Base-by-base conservation (phyloP, 2,113 vertebrate species). In the Alaudala cheleensis region DNA sequence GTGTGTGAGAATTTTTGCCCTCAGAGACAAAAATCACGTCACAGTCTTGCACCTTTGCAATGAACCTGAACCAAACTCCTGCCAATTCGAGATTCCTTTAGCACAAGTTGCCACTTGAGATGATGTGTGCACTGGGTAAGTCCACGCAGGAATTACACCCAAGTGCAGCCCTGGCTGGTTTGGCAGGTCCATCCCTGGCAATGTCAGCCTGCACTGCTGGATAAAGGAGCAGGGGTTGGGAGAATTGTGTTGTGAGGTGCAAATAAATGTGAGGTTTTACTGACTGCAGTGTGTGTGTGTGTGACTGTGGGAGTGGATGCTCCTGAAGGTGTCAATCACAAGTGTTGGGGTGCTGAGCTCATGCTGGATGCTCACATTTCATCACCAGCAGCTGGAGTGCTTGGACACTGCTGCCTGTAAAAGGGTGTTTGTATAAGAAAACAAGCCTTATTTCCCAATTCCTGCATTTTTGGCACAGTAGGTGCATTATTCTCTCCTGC, bases 21-120 rank as follows among this genome's bases (percentile, higher is more conserved):
- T 86, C 78, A 92, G 61, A 47, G 89, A 62, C 54, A 92, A 96
- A 95, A 91, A 81, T 69, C 79, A 96, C 83, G 11, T 86, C 42
- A 66, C 31, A 84, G n/a, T 26, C 77, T 88, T 82, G 49, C 22
- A 23, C 28, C 29, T 90, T 34, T 44, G 33, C 66, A 76, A 67
- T 83, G 49, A 81, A 20, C 71, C 56, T 39, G 81, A 87, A 45
- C 42, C 42, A 73, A 65, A 79, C 93, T 92, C 79, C 42, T 80
- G 40, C 54, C 37, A 37, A 37, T 86, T 69, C 67, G 73, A 66
- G 64, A 92, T 90, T 81, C 42, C 50, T 71, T 73, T 50, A 89
- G 70, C 80, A 78, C 72, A 96, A 95, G 81, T 54, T 92, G 76
- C 65, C 93, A 34, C 90, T 86, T 44, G 45, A 60, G 91, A 58